Conservation (phyloP, 1,140 invertebrate genomes). For the Zaprionus inermis region DNA sequence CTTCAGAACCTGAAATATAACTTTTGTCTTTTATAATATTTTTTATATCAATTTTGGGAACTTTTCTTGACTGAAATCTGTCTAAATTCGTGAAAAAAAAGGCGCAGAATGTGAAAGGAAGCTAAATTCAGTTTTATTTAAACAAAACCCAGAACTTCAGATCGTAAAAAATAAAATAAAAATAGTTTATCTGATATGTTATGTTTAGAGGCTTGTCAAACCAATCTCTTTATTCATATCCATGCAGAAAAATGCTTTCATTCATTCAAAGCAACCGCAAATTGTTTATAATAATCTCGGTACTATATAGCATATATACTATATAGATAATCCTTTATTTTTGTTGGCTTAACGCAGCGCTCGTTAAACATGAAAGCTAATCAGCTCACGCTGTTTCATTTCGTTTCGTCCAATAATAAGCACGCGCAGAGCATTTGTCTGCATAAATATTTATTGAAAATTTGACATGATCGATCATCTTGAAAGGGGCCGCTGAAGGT, state of each 20-base stretch:
- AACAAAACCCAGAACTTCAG: neutral
- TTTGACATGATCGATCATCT: slow-evolving; percentile 70
- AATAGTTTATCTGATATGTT: neutral
- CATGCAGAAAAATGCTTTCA: neutral
- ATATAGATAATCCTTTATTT: slow-evolving; percentile 28
- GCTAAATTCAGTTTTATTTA: neutral
- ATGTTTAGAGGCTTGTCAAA: neutral
- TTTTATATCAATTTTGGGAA: neutral
- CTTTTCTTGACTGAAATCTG: neutral
- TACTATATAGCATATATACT: neutral
- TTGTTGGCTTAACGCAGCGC: slow-evolving; percentile 29
- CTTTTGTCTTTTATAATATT: neutral
- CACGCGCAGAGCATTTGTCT: slow-evolving; percentile 41
- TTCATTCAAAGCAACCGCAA: slow-evolving; percentile 4
- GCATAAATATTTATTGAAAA: slow-evolving; percentile 70
- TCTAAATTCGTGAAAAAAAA: neutral
- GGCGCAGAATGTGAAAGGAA: neutral
- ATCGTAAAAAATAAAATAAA: neutral
- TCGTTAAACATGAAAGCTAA: slow-evolving; percentile 49
- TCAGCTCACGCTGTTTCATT: slow-evolving; percentile 36
- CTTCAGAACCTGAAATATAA: neutral
- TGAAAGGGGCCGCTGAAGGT: slow-evolving; percentile 23
- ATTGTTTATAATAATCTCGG: slow-evolving; percentile 2
- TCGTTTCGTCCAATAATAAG: slow-evolving; percentile 45
- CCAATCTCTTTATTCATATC: neutral